Conservation (phyloP, 2,113 vertebrate genomes). For the Ammodytes dubius region DNA sequence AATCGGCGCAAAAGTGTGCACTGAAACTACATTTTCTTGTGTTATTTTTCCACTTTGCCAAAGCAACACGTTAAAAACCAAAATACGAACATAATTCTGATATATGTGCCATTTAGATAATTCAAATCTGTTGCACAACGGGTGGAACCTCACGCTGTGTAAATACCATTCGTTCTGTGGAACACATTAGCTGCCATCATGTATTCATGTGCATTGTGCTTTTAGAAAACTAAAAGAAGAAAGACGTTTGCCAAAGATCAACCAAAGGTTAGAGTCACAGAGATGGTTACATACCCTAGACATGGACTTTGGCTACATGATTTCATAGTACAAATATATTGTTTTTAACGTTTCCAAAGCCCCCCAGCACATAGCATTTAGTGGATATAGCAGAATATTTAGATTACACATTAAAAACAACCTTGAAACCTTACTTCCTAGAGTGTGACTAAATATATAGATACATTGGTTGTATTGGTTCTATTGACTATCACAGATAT, state of each 20-base stretch:
- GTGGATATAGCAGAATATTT: neutral
- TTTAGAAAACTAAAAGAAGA: slow-evolving; percentile 24
- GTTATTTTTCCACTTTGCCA: slow-evolving; percentile 12
- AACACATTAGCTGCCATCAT: slow-evolving; percentile 31
- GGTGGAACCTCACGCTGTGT: slow-evolving; percentile 33
- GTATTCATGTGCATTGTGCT: slow-evolving; percentile 33
- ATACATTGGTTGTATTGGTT: no score
- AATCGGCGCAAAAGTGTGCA: slow-evolving; percentile 46
- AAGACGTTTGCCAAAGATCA: neutral
- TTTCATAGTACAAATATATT: neutral
- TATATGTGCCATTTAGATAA: slow-evolving; percentile 51
- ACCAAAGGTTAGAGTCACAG: neutral
- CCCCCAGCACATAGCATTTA: neutral
- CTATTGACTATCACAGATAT: no score
- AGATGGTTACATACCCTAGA: neutral
- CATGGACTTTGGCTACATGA: neutral
- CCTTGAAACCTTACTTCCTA: neutral
- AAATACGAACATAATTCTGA: slow-evolving; percentile 53
- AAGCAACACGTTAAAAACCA: slow-evolving; percentile 63
- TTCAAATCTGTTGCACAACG: slow-evolving; percentile 50
- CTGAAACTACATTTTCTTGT: slow-evolving; percentile 31
- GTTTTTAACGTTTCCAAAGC: neutral
- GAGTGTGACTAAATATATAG: neutral
- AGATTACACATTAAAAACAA: neutral
- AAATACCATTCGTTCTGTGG: slow-evolving; percentile 44